Evolutionary conservation across 2,797 vertebrate species (phyloP).

Genomic region (Pseudomugil gertrudae): DNA sequence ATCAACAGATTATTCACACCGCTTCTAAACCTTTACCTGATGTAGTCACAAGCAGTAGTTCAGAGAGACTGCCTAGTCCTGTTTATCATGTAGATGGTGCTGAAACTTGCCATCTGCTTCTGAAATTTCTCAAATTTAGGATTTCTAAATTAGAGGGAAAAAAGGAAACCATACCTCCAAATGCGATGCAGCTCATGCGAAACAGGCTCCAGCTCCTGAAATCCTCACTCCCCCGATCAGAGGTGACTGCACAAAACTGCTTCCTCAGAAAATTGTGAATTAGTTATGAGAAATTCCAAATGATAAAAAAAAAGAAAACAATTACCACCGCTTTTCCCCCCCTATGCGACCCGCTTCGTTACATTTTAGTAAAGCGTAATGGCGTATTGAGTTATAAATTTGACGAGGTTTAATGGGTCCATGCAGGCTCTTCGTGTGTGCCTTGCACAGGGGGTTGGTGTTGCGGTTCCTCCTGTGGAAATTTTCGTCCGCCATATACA

Average conservation of each 20-base stretch:
- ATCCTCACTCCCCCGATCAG: constrained; percentile 73
- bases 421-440: constrained; percentile 42
- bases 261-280: constrained; percentile 74
- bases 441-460: constrained; percentile 48
- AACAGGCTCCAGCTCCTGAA: constrained; percentile 67
- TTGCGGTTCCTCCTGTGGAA: constrained; percentile 76
- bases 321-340: constrained; percentile 26
- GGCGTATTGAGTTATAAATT: constrained; percentile 63
- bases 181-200: constrained; percentile 81
- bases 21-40: constrained; percentile 66
- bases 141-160: constrained; percentile 63
- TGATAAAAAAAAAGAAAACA: constrained; percentile 51
- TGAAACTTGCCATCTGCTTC: constrained; percentile 57
- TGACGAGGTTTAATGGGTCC: constrained; percentile 48
- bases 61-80: constrained; percentile 37
- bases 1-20: constrained; percentile 75
- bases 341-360: constrained; percentile 61
- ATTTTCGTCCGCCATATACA: constrained; percentile 84
- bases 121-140: constrained; percentile 56
- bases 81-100: constrained; percentile 14
- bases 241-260: constrained; percentile 78
- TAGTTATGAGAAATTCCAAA: constrained; percentile 79
- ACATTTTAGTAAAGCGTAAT: constrained; percentile 73
- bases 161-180: constrained; percentile 78
- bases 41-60: constrained; percentile 38